A percentile compares a stretch with the other conserved stretches of the same genome.
Evolutionary conservation across 2,888 invertebrate genomes (phyloP).

Genomic region (Anodontia alba): DNA sequence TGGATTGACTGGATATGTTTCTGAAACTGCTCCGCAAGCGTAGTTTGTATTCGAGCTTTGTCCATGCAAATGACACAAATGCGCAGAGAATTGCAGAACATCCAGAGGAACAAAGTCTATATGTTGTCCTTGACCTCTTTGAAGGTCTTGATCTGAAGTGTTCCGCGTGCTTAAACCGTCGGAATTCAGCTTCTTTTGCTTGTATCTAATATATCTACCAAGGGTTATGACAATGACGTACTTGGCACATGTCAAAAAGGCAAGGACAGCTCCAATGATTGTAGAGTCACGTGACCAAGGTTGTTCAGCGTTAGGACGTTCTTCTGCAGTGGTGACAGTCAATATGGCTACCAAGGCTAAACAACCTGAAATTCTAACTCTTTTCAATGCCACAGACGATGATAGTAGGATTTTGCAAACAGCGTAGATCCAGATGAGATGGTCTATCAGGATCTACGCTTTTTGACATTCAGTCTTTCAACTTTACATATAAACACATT

Average conservation of each 20-base stretch:
- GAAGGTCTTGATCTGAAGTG: background rate
- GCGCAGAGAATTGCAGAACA: background rate
- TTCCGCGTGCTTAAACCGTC: too few species aligned
- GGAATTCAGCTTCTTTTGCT: background rate
- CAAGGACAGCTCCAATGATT: background rate
- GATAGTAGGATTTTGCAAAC: too few species aligned
- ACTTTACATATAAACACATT: too few species aligned
- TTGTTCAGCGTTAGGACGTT: background rate
- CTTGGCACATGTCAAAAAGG: background rate
- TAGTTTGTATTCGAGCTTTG: background rate
- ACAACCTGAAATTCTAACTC: background rate
- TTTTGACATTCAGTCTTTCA: too few species aligned
- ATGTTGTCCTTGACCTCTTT: too few species aligned
- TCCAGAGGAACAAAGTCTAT: background rate
- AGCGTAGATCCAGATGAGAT: too few species aligned
- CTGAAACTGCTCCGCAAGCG: background rate
- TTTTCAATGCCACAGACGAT: too few species aligned
- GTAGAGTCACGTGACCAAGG: constrained; percentile 4
- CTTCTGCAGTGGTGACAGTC: background rate
- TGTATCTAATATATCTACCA: background rate
- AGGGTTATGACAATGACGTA: background rate
- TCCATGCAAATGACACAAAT: background rate
- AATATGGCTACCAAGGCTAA: background rate
- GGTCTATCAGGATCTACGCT: too few species aligned
- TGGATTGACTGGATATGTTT: background rate